These are phyloP conservation scores for Brachirus orientalis DNA, from an alignment of 2,113 vertebrate genomes.

Conservation along the genomic window DNA sequence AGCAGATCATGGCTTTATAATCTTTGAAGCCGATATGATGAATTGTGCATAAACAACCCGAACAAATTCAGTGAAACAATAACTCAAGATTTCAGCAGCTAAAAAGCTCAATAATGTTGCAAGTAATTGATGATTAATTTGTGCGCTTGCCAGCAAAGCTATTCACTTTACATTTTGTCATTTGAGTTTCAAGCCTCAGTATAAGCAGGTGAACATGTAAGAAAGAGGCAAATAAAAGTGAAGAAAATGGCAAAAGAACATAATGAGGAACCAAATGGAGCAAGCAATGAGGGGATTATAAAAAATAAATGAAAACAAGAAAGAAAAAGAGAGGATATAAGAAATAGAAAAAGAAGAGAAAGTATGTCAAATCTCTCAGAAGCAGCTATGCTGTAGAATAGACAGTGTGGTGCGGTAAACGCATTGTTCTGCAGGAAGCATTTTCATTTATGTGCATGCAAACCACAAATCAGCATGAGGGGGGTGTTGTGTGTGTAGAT, in stretches of 20 bases:
- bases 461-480: constrained; percentile 17
- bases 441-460: constrained; percentile 56
- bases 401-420: constrained; percentile 46
- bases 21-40: no score
- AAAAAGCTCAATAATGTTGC: no score
- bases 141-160: no score
- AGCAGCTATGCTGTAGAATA: constrained; percentile 31
- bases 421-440: constrained; percentile 63
- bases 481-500: constrained; percentile 1
- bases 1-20: no score
- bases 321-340: constrained; percentile 1
- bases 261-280: background rate
- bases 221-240: background rate
- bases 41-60: no score
- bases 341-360: background rate
- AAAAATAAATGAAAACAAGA: constrained; percentile 4
- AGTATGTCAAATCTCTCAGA: constrained; percentile 31
- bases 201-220: background rate
- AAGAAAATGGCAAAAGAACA: constrained; percentile 8
- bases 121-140: no score
- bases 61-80: no score
- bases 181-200: background rate
- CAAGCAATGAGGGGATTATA: constrained; percentile 1
- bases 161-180: background rate
- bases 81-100: no score